Conservation (phyloP, 2,888 invertebrate genomes). For the Teleogryllus oceanicus region DNA sequence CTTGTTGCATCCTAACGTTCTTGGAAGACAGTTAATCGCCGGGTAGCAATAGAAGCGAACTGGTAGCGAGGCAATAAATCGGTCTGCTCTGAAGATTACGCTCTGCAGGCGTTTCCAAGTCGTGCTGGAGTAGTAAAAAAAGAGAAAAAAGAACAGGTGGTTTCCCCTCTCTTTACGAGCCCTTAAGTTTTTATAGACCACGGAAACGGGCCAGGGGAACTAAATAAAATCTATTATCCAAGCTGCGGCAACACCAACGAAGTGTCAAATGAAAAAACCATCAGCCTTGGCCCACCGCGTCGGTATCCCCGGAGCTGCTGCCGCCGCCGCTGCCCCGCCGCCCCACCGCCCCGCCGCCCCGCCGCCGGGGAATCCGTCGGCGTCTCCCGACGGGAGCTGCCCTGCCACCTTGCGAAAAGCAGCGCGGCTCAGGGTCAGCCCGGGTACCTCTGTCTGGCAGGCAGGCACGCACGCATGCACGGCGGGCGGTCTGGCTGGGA, state of each 20-base stretch:
- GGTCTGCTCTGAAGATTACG: neutral
- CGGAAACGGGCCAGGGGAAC: slow-evolving; percentile 11
- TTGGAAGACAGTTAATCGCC: neutral
- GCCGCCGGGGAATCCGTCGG: neutral
- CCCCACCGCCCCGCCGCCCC: neutral
- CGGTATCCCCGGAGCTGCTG: neutral
- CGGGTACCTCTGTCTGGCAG: too few relatives aligned
- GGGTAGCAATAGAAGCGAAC: slow-evolving; percentile 3
- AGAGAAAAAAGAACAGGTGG: neutral
- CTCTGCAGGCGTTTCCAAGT: slow-evolving; percentile 11
- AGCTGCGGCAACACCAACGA: neutral
- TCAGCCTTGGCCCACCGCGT: neutral
- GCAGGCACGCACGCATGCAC: too few relatives aligned
- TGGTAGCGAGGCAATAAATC: neutral
- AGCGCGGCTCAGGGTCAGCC: too few relatives aligned
- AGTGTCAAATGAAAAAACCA: neutral
- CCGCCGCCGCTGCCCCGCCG: neutral
- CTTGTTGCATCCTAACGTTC: neutral
- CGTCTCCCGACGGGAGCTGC: too few relatives aligned
- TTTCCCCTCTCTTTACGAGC: neutral
- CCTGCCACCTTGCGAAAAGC: too few relatives aligned
- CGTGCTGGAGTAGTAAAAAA: neutral
- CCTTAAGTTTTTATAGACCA: slow-evolving; percentile 10
- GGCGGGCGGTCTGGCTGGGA: too few relatives aligned
- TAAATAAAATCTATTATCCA: slow-evolving; percentile 11